A percentile compares a stretch with the other conserved stretches of the same genome.
phyloP scores from a whole-genome alignment of 2,888 invertebrate species.

The Standfussiana lucernea region DNA sequence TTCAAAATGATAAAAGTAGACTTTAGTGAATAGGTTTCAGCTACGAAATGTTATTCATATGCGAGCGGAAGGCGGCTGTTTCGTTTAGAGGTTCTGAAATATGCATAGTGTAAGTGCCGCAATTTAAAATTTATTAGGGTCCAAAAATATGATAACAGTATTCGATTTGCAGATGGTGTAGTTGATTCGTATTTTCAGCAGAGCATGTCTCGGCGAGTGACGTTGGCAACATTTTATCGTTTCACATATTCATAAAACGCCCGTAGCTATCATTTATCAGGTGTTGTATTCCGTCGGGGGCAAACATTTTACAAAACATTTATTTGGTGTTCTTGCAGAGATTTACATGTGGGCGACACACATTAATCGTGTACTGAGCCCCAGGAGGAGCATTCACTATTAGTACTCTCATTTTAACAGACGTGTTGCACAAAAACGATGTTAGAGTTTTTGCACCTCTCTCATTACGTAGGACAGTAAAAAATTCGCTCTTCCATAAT shows the following conservation, averaged over 20 bases:
- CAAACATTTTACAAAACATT: constrained; percentile 84
- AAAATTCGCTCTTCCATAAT: constrained; percentile 77
- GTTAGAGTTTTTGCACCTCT: constrained; percentile 73
- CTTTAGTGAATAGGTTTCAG: constrained; percentile 24
- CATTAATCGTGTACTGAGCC: constrained; percentile 81
- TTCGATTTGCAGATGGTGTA: constrained; percentile 51
- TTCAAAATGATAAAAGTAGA: constrained; percentile 30
- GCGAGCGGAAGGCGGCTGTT: constrained; percentile 11
- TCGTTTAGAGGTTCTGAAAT: constrained; percentile 38
- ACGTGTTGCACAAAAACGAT: constrained; percentile 59
- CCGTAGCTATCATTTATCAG: constrained; percentile 85
- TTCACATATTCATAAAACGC: constrained; percentile 84
- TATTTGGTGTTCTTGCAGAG: constrained; percentile 80
- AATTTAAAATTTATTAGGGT: constrained; percentile 31
- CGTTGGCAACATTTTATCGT: constrained; percentile 77
- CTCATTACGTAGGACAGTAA: constrained; percentile 79
- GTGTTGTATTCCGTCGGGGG: constrained; percentile 81
- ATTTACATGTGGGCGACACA: constrained; percentile 80
- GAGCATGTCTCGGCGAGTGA: constrained; percentile 69
- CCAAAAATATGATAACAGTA: constrained; percentile 29
- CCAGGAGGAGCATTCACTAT: constrained; percentile 71
- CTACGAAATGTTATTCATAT: constrained; percentile 29
- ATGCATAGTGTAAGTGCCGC: constrained; percentile 18
- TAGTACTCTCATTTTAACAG: constrained; percentile 71
- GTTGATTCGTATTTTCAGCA: constrained; percentile 55